A percentile compares a stretch with the other conserved stretches of the same genome.
Evolutionary conservation across 2,797 vertebrate genomes (phyloP).

Genomic region (Enteromius argenteus): DNA sequence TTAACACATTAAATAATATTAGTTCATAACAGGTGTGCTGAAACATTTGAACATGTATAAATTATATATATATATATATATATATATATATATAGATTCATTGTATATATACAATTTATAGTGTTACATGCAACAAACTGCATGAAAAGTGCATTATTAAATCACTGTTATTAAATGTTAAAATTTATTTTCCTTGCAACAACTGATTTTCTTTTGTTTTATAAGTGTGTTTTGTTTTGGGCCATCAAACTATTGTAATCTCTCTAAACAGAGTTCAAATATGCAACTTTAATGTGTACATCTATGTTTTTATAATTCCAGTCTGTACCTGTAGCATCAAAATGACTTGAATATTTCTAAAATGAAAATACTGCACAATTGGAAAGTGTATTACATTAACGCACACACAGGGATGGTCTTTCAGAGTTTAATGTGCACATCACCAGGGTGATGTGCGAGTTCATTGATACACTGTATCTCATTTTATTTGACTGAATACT

Average conservation of each 20-base stretch:
- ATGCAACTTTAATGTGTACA: neutral
- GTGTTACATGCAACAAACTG: neutral
- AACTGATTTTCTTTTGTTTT: neutral
- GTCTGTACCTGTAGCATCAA: neutral
- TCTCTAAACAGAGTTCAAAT: neutral
- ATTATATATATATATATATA: no score
- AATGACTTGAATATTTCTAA: conserved; percentile 2
- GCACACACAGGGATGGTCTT: neutral
- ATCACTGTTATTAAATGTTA: conserved; percentile 14
- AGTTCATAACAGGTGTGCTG: neutral
- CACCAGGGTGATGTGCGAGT: neutral
- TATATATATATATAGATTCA: neutral
- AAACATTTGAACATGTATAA: neutral
- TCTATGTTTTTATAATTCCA: neutral
- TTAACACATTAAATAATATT: neutral
- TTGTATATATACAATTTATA: neutral
- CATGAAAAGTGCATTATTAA: conserved; percentile 1
- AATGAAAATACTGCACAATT: neutral
- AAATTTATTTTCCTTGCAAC: neutral
- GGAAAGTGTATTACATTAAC: neutral
- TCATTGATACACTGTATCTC: conserved; percentile 15
- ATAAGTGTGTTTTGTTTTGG: conserved; percentile 6
- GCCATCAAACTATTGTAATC: neutral
- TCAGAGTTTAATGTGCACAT: neutral
- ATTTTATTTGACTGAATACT: neutral